Percentiles rank a stretch among this genome's conserved stretches.
phyloP scores from a whole-genome alignment of 2,888 invertebrate species.

The Leptopilina syphax region DNA sequence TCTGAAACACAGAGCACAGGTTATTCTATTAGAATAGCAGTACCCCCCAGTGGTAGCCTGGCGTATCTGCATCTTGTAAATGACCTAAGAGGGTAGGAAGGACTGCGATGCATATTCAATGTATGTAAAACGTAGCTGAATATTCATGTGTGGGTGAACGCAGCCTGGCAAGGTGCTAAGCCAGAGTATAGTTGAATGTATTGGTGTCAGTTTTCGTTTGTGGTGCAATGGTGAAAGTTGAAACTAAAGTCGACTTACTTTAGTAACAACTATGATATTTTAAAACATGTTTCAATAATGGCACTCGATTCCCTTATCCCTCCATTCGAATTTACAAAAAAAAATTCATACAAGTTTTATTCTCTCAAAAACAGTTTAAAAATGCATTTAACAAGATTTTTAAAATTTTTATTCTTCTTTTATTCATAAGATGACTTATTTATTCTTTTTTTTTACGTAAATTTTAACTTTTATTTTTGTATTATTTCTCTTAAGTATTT shows the following conservation, averaged over 20 bases:
- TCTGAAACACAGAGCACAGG: constrained; percentile 63
- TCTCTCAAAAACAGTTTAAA: too few relatives aligned
- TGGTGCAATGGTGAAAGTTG: constrained; percentile 11
- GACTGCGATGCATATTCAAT: constrained; percentile 75
- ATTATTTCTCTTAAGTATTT: too few relatives aligned
- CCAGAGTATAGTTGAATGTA: constrained; percentile 51
- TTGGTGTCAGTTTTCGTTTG: constrained; percentile 31
- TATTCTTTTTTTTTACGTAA: too few relatives aligned
- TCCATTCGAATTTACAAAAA: background rate
- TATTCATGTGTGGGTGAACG: constrained; percentile 74
- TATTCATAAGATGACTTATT: too few relatives aligned
- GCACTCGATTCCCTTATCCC: constrained; percentile 36
- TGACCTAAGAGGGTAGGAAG: constrained; percentile 75
- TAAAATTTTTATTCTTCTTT: too few relatives aligned
- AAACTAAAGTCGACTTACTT: constrained; percentile 44
- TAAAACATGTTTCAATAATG: constrained; percentile 47
- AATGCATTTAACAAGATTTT: too few relatives aligned
- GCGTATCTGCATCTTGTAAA: constrained; percentile 75
- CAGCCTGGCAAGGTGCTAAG: constrained; percentile 72
- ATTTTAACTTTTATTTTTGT: too few relatives aligned
- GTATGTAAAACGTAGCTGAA: constrained; percentile 75
- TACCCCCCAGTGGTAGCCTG: constrained; percentile 60
- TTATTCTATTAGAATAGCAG: constrained; percentile 70
- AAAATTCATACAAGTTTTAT: background rate
- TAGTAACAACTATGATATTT: constrained; percentile 55